A percentile compares a stretch with the other conserved stretches of the same genome.
phyloP scores from a whole-genome alignment of 2,888 invertebrate species.

The Chirona hameri region DNA sequence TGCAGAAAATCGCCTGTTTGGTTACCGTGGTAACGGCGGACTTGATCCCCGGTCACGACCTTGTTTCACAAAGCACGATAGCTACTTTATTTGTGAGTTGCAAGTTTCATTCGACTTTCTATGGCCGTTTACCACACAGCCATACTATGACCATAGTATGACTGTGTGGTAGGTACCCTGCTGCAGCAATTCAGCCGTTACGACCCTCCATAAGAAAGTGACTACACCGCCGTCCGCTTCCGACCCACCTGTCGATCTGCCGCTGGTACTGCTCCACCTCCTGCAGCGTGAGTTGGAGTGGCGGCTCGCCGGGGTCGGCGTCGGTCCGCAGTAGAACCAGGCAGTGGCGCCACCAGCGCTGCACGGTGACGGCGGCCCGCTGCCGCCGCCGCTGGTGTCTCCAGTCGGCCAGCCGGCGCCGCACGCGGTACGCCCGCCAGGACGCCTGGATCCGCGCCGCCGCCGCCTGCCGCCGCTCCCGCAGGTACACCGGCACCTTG shows the following conservation, averaged over 20 bases:
- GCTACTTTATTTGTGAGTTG: no score
- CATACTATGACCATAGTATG: no score
- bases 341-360: conserved; percentile 11
- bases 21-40: no score
- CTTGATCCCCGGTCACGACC: no score
- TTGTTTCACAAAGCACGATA: no score
- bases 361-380: neutral
- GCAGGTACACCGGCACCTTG: neutral
- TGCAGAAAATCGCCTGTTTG: no score
- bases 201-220: no score
- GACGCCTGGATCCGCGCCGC: neutral
- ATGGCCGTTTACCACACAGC: no score
- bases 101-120: no score
- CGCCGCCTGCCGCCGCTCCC: neutral
- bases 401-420: neutral
- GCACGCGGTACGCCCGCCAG: neutral
- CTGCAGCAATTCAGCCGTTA: no score
- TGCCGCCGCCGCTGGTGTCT: neutral
- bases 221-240: no score
- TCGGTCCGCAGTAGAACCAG: neutral
- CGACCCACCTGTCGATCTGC: neutral
- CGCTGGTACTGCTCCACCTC: neutral
- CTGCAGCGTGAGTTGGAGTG: neutral
- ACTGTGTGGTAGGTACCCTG: no score
- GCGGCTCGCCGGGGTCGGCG: neutral